A percentile compares a stretch with the other conserved stretches of the same genome.
These are phyloP conservation scores for Apotomis turbidana DNA, from an alignment of 2,888 invertebrate genomes.

Conservation along the genomic window DNA sequence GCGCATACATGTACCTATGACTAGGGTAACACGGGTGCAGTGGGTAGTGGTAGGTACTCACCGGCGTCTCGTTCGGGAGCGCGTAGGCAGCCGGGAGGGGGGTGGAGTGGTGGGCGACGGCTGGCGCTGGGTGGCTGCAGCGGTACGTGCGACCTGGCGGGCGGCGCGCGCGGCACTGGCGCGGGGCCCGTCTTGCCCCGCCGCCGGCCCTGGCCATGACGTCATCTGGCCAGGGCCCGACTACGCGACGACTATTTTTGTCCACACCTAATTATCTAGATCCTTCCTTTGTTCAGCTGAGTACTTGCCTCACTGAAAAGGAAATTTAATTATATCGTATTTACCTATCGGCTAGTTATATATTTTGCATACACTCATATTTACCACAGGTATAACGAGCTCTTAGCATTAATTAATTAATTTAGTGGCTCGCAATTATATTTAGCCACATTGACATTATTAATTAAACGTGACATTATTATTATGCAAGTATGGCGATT, in stretches of 20 bases:
- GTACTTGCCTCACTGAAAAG: slow-evolving; percentile 58
- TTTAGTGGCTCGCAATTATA: not conserved
- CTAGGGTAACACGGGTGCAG: slow-evolving; percentile 43
- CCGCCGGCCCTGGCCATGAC: slow-evolving; percentile 79
- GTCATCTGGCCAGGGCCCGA: slow-evolving; percentile 83
- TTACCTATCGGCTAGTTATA: slow-evolving; percentile 3
- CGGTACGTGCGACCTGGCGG: slow-evolving; percentile 72
- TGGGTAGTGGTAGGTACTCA: slow-evolving; percentile 55
- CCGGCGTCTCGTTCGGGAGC: slow-evolving; percentile 52
- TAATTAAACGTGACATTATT: slow-evolving; percentile 19
- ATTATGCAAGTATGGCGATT: slow-evolving; percentile 20
- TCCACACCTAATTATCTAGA: slow-evolving; percentile 81
- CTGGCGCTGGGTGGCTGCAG: slow-evolving; percentile 49
- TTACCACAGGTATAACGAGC: not conserved
- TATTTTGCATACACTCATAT: not conserved
- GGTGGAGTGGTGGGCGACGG: slow-evolving; percentile 50
- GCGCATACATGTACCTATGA: slow-evolving; percentile 38
- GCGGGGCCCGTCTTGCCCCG: slow-evolving; percentile 84
- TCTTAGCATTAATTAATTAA: not conserved
- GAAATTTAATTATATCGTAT: slow-evolving; percentile 63
- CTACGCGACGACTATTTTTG: slow-evolving; percentile 77
- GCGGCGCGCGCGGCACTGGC: slow-evolving; percentile 83
- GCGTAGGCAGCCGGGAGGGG: slow-evolving; percentile 56
- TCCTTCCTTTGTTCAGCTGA: slow-evolving; percentile 77
- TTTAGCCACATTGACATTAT: not conserved